These are phyloP conservation scores for Aphodius sticticus DNA, from an alignment of 2,888 invertebrate genomes.

Conservation along the genomic window DNA sequence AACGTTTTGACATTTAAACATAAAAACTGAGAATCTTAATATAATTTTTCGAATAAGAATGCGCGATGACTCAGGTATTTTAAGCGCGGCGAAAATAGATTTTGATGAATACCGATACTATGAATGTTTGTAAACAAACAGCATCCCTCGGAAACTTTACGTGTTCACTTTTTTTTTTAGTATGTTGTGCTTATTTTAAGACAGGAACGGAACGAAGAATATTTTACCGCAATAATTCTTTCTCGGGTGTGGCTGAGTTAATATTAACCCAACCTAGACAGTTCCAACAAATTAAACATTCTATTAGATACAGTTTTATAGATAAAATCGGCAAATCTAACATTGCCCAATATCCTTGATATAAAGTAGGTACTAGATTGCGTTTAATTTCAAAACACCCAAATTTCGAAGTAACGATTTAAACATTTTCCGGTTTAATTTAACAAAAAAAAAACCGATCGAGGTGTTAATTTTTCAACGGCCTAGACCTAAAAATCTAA, in stretches of 20 bases:
- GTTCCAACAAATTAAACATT: neutral
- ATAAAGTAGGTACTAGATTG: neutral
- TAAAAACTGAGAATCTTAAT: no score
- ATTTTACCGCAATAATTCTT: neutral
- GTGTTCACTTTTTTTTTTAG: neutral
- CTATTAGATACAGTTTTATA: neutral
- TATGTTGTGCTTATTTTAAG: neutral
- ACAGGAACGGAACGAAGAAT: neutral
- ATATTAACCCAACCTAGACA: neutral
- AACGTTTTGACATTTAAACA: no score
- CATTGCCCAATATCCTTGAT: neutral
- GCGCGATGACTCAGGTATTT: neutral
- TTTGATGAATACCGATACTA: neutral
- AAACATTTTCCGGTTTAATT: neutral
- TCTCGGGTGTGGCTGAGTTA: neutral
- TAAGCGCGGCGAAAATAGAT: neutral
- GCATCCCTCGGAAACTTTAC: neutral
- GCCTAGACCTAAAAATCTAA: neutral
- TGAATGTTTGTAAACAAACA: neutral
- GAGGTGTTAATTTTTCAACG: neutral
- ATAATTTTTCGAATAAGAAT: no score
- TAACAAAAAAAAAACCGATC: neutral
- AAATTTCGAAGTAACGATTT: neutral
- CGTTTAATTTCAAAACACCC: neutral
- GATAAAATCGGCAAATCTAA: neutral